These are phyloP conservation scores for Neoascia interrupta DNA, from an alignment of 2,888 invertebrate species.

Conservation along the genomic window DNA sequence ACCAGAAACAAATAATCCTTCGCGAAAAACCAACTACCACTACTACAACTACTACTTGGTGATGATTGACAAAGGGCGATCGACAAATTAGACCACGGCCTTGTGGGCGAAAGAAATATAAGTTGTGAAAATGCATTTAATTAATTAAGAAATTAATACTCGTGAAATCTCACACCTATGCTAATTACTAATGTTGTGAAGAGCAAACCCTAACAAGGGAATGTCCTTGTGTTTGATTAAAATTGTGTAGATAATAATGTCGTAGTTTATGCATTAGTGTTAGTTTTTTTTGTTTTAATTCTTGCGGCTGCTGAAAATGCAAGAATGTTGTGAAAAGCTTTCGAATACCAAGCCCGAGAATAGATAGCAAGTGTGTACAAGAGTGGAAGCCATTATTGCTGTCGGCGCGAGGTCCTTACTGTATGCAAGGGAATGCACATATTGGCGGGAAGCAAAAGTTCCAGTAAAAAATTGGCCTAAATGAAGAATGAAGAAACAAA, in stretches of 20 bases:
- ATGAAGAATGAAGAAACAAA: constrained; percentile 99
- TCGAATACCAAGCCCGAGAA: constrained; percentile 7
- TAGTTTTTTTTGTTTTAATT: neutral
- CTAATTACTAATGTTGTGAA: constrained; percentile 37
- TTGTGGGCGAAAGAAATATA: neutral
- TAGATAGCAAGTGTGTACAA: constrained; percentile 23
- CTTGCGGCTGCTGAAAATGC: constrained; percentile 27
- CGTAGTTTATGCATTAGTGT: constrained; percentile 13
- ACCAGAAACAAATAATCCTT: constrained; percentile 37
- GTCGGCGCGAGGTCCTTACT: neutral
- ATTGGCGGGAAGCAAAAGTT: constrained; percentile 66
- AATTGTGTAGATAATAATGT: constrained; percentile 27
- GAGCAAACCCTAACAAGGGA: constrained; percentile 17
- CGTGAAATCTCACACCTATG: constrained; percentile 21
- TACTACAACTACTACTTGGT: neutral
- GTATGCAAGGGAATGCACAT: constrained; percentile 10
- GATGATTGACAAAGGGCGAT: constrained; percentile 3
- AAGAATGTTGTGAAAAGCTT: constrained; percentile 30
- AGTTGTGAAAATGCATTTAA: constrained; percentile 62
- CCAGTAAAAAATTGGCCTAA: constrained; percentile 79
- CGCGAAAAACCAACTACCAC: too few relatives aligned
- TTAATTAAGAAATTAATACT: constrained; percentile 29
- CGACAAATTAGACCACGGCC: neutral
- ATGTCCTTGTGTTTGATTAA: constrained; percentile 21
- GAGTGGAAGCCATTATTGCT: neutral